Conservation (phyloP, 2,888 invertebrate genomes). For the Cosmia pyralina region DNA sequence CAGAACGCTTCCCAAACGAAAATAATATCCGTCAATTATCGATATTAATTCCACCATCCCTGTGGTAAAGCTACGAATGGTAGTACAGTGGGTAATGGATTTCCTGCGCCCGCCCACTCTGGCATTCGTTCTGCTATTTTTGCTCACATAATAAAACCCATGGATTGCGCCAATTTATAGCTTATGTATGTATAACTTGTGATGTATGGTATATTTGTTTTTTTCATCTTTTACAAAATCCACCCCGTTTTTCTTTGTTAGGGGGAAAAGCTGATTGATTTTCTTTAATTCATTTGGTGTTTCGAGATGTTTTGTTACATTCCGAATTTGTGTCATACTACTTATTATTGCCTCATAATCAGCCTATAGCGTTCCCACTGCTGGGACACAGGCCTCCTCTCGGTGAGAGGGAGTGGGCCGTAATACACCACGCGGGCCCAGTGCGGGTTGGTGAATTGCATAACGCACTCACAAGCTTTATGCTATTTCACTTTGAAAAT, state of each 20-base stretch:
- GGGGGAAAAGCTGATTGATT: not conserved
- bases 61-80: constrained; percentile 54
- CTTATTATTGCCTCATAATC: no score
- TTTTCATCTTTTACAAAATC: constrained; percentile 3
- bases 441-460: no score
- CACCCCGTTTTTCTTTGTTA: constrained; percentile 2
- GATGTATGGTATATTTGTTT: constrained; percentile 40
- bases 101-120: constrained; percentile 76
- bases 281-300: not conserved
- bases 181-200: constrained; percentile 54
- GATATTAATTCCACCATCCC: constrained; percentile 48
- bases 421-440: no score
- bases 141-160: constrained; percentile 71
- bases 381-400: no score
- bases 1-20: no score
- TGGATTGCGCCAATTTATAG: constrained; percentile 72
- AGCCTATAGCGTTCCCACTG: no score
- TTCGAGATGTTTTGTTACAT: no score
- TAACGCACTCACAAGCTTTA: no score
- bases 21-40: constrained; percentile 56
- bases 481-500: no score
- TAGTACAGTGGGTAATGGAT: constrained; percentile 78
- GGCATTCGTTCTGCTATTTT: constrained; percentile 76
- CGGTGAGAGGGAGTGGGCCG: no score
- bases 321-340: not conserved